Conservation (phyloP, 2,113 vertebrate genomes). For the Anoplopoma fimbria region DNA sequence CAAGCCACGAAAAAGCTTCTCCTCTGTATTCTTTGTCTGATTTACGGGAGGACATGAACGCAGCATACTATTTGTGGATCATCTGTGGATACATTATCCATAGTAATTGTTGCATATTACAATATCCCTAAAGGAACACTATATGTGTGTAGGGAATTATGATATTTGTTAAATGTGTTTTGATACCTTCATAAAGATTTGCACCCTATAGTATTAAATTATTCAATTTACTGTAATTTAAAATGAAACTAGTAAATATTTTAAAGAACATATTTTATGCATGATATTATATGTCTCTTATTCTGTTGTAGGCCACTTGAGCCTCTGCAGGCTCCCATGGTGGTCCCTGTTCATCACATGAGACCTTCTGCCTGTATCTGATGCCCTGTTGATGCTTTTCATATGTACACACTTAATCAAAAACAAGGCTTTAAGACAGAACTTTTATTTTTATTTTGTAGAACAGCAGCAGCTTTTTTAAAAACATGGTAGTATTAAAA, state of each 20-base stretch:
- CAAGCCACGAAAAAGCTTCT: background rate
- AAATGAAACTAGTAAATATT: background rate
- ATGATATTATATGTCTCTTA: background rate
- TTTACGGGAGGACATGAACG: background rate
- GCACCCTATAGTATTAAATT: background rate
- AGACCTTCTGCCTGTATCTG: background rate
- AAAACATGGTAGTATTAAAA: background rate
- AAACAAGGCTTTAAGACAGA: background rate
- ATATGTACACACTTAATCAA: background rate
- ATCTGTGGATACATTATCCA: background rate
- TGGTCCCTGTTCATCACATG: background rate
- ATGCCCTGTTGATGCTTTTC: background rate
- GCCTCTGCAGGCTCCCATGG: background rate
- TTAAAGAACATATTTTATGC: background rate
- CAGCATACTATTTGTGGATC: background rate
- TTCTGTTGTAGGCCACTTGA: background rate
- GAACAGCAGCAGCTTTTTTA: background rate
- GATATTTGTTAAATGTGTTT: background rate
- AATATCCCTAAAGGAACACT: background rate
- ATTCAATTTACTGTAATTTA: background rate
- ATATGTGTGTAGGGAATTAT: background rate
- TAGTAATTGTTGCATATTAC: background rate
- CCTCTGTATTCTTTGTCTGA: background rate
- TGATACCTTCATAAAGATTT: background rate
- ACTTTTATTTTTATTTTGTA: background rate